These are phyloP conservation scores for Acronicta leporina DNA, from an alignment of 2,888 invertebrate genomes.

Conservation along the genomic window DNA sequence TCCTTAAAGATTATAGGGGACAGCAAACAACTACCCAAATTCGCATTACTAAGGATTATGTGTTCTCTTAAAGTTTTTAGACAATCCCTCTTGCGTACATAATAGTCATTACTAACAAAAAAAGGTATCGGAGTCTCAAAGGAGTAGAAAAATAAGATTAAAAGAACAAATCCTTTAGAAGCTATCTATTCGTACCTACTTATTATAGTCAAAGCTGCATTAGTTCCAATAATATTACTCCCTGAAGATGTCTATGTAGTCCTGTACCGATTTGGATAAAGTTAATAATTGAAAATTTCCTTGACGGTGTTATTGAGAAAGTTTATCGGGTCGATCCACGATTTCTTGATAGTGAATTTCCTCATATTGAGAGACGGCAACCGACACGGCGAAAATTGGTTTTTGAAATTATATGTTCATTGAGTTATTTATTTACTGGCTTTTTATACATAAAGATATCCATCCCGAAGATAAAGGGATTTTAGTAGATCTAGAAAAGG, in stretches of 20 bases:
- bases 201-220: slow-evolving; percentile 30
- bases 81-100: slow-evolving; percentile 58
- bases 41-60: slow-evolving; percentile 60
- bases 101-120: slow-evolving; percentile 53
- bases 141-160: slow-evolving; percentile 57
- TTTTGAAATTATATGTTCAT: slow-evolving; percentile 54
- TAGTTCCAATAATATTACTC: slow-evolving; percentile 53
- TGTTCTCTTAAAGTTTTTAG: slow-evolving; percentile 48
- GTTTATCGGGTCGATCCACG: slow-evolving; percentile 62
- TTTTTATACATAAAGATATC: slow-evolving; percentile 9
- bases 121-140: slow-evolving; percentile 53
- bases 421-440: slow-evolving; percentile 12
- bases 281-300: slow-evolving; percentile 79
- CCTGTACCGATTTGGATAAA: slow-evolving; percentile 60
- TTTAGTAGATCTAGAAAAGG: slow-evolving; percentile 17
- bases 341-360: slow-evolving; percentile 66
- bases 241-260: slow-evolving; percentile 47
- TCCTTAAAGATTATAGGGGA: slow-evolving; percentile 57
- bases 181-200: slow-evolving; percentile 33
- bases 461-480: slow-evolving; percentile 9
- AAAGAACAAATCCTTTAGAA: slow-evolving; percentile 57
- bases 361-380: slow-evolving; percentile 50
- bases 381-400: slow-evolving; percentile 59
- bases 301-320: slow-evolving; percentile 74
- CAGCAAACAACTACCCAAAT: slow-evolving; percentile 55